phyloP scores from a whole-genome alignment of 2,113 vertebrate genomes.

The Marmota flaviventris region DNA sequence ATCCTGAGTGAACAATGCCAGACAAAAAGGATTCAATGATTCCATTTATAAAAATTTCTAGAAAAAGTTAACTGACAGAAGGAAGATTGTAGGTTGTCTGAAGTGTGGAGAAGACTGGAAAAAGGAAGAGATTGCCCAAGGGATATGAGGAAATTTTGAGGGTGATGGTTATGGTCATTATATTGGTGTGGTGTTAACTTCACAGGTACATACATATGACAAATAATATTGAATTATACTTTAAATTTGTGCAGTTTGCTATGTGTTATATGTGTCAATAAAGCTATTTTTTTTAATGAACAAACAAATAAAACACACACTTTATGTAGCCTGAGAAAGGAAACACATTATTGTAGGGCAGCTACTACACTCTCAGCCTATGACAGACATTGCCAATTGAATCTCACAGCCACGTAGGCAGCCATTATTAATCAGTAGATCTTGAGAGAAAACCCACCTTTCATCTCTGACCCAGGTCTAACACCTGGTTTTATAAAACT shows the following conservation, averaged over 20 bases:
- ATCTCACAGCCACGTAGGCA: background rate
- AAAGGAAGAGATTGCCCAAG: background rate
- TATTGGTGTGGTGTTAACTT: background rate
- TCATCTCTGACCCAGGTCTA: background rate
- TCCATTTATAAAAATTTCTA: background rate
- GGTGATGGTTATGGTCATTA: background rate
- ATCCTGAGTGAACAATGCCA: background rate
- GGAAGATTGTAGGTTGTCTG: background rate
- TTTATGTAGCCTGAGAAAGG: background rate
- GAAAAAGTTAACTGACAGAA: background rate
- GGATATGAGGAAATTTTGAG: background rate
- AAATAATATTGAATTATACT: background rate
- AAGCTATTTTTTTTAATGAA: background rate
- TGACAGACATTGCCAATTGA: background rate
- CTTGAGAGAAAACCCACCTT: background rate
- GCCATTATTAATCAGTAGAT: background rate
- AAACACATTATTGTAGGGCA: background rate
- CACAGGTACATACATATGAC: background rate
- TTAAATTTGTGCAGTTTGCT: background rate
- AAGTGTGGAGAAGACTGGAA: background rate
- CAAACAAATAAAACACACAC: background rate
- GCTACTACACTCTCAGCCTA: background rate
- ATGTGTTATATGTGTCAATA: background rate
- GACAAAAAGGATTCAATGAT: background rate
- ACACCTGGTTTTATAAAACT: slow-evolving; percentile 37